A percentile compares a stretch with the other conserved stretches of the same genome.
phyloP scores from a whole-genome alignment of 2,888 invertebrate genomes.

The Leucozona laternaria region DNA sequence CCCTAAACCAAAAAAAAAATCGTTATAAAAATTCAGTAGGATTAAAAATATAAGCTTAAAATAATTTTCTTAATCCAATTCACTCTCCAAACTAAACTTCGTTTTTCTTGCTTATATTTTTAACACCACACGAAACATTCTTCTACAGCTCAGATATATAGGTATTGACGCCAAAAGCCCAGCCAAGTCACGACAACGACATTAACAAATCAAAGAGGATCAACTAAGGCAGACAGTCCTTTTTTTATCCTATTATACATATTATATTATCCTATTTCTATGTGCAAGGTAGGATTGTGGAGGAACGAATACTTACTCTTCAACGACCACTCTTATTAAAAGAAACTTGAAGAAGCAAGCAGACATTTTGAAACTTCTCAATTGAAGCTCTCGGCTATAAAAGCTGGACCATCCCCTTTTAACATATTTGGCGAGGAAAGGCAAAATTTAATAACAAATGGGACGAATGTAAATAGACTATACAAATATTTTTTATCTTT shows the following conservation, averaged over 20 bases:
- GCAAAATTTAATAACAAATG: constrained; percentile 70
- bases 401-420: constrained; percentile 35
- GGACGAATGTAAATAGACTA: constrained; percentile 66
- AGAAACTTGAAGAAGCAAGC: constrained; percentile 41
- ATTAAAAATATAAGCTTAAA: constrained; percentile 27
- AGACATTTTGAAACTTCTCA: constrained; percentile 56
- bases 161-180: constrained; percentile 23
- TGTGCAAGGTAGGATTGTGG: constrained; percentile 12
- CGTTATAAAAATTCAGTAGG: constrained; percentile 15
- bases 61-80: constrained; percentile 51
- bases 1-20: constrained; percentile 2
- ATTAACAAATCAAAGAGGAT: constrained; percentile 69
- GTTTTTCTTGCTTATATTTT: constrained; percentile 42
- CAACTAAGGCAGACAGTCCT: constrained; percentile 63
- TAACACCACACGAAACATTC: constrained; percentile 17
- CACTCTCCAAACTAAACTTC: constrained; percentile 26
- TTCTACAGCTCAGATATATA: neutral
- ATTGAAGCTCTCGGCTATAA: constrained; percentile 56
- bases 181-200: constrained; percentile 49
- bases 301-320: constrained; percentile 6
- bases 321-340: constrained; percentile 46
- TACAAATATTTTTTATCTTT: constrained; percentile 69
- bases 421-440: constrained; percentile 28
- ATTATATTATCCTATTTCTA: constrained; percentile 24
- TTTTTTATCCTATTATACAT: constrained; percentile 27